phyloP scores from a whole-genome alignment of 2,888 invertebrate species.

The Idaea straminata region DNA sequence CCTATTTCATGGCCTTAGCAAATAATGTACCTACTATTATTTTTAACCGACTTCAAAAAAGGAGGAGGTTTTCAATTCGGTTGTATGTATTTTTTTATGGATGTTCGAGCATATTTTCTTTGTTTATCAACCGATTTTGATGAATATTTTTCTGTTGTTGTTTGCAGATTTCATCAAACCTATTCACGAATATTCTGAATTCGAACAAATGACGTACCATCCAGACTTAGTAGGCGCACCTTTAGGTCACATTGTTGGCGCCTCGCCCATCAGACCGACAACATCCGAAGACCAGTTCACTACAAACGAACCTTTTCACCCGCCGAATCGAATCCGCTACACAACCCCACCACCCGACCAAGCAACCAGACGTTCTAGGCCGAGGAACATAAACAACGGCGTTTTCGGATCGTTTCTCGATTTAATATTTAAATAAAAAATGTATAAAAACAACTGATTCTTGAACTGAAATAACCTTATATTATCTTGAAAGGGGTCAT shows the following conservation, averaged over 20 bases:
- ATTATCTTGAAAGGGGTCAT: background rate
- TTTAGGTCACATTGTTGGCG: conserved; percentile 56
- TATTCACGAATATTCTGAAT: conserved; percentile 52
- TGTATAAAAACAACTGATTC: background rate
- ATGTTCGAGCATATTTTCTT: no score
- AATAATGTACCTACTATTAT: no score
- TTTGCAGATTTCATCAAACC: conserved; percentile 63
- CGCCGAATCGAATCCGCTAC: conserved; percentile 20
- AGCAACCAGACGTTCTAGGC: conserved; percentile 34
- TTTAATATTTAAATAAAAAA: conserved; percentile 59
- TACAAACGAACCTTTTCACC: conserved; percentile 9
- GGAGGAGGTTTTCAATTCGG: no score
- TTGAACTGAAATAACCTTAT: conserved; percentile 10
- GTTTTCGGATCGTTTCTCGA: conserved; percentile 66
- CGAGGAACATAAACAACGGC: conserved; percentile 40
- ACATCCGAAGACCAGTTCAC: conserved; percentile 17
- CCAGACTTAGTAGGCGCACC: conserved; percentile 60
- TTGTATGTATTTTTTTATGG: no score
- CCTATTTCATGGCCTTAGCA: no score
- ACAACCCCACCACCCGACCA: conserved; percentile 21
- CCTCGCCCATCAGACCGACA: conserved; percentile 47
- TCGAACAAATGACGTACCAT: conserved; percentile 45
- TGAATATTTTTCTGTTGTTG: no score
- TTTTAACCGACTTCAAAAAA: no score
- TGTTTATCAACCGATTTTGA: no score